phyloP scores from a whole-genome alignment of 2,797 vertebrate genomes.

The Tokudaia tokunoshimensis region DNA sequence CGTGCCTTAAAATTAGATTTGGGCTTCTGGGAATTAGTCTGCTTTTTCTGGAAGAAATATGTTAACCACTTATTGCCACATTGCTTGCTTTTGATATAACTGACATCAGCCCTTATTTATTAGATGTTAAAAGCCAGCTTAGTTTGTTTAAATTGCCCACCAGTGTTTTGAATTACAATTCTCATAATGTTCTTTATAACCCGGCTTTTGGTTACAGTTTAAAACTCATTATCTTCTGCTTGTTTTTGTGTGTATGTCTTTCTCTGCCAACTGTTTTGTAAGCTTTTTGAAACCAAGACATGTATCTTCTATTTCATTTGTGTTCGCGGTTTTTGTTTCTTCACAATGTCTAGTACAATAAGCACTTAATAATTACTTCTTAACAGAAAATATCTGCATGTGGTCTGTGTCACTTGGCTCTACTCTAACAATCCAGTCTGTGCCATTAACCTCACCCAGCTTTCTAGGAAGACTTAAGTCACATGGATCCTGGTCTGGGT shows the following conservation, averaged over 20 bases:
- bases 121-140: slow-evolving; percentile 45
- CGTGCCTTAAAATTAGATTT: slow-evolving; percentile 55
- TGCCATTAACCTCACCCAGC: slow-evolving; percentile 32
- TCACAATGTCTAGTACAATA: slow-evolving; percentile 33
- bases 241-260: slow-evolving; percentile 32
- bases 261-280: slow-evolving; percentile 65
- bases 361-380: slow-evolving; percentile 57
- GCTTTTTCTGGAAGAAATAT: slow-evolving; percentile 43
- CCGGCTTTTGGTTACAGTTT: slow-evolving; percentile 40
- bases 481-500: neutral
- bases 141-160: slow-evolving; percentile 53
- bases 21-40: slow-evolving; percentile 2
- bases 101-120: slow-evolving; percentile 44
- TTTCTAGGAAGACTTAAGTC: slow-evolving; percentile 69
- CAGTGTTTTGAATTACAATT: slow-evolving; percentile 37
- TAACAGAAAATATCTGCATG: slow-evolving; percentile 39
- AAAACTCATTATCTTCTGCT: slow-evolving; percentile 31
- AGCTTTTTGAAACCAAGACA: slow-evolving; percentile 47
- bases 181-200: slow-evolving; percentile 58
- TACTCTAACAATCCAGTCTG: slow-evolving; percentile 37
- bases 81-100: slow-evolving; percentile 53
- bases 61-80: slow-evolving; percentile 16
- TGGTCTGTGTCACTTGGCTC: slow-evolving; percentile 52
- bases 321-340: neutral
- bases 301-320: slow-evolving; percentile 31